Evolutionary conservation across 2,888 invertebrate species (phyloP), one percentile per base, ranked within the genome.

Genomic region (Sarcophaga carnaria): DNA sequence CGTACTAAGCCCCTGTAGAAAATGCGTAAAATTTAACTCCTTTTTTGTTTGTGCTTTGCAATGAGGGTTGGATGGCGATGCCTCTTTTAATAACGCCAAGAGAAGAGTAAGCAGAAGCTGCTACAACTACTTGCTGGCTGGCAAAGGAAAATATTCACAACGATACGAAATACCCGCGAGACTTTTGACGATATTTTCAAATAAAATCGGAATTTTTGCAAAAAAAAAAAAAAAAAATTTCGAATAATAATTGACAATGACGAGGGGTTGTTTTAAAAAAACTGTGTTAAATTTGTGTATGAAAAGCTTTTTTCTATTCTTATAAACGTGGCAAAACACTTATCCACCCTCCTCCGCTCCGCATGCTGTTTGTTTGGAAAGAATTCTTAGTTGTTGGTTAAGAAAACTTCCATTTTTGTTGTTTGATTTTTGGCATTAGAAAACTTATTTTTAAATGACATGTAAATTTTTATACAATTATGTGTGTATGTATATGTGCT

Each of bases 11-110:
- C 25, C 3, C 69, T 69, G 49, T 0, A 49, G 6, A 49, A 69
- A 20, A 69, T 69, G 22, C 69, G 64, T 64, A 20, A 14, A 64
- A 66, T n/a, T 14, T 17, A 69, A 49, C 69, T 25, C 69, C 4
- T 49, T n/a, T 64, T 22, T n/a, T n/a, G n/a, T n/a, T n/a, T n/a
- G n/a, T n/a, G n/a, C n/a, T n/a, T n/a, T n/a, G n/a, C n/a, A n/a
- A n/a, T 37, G 10, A 37, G 37, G 37, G 37, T 37, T 37, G 37
- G 2, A 2, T 37, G 90, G 90, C 91, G 89, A 90, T 89, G 25
- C 66, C 37, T 37, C 37, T 37, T 37, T 37, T 17, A 59, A 17
- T n/a, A 59, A 17, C 59, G n/a, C 2, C 59, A 59, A n/a, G 5
- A 17, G 59, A 4, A 20, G 22, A 22, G 22, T 22, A 22, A 22